Evolutionary conservation across 1,140 invertebrate species (phyloP).

Genomic region (Ganaspis sp.): DNA sequence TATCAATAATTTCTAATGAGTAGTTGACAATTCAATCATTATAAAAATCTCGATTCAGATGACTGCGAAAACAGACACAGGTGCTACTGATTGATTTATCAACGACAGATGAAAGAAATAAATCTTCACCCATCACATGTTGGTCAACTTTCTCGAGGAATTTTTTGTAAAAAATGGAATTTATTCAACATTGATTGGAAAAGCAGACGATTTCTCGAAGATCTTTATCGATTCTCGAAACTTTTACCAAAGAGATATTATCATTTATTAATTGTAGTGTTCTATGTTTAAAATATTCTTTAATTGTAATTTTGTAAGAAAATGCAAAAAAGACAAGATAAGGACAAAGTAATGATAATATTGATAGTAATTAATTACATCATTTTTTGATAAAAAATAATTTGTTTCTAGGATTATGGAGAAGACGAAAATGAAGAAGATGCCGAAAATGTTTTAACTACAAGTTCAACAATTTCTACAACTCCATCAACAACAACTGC

Average conservation of each 20-base stretch:
- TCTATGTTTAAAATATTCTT: not conserved
- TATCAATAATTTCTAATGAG: not conserved
- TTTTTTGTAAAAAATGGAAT: not conserved
- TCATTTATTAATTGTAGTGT: not conserved
- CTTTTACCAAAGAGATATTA: not conserved
- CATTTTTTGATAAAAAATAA: slow-evolving; percentile 35
- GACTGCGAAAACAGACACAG: not conserved
- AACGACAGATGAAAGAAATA: slow-evolving; percentile 22
- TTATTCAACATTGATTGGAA: not conserved
- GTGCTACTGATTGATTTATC: slow-evolving; percentile 14
- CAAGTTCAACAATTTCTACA: slow-evolving; percentile 32
- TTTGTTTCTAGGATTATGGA: slow-evolving; percentile 62
- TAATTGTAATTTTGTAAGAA: no score
- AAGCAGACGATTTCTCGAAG: not conserved
- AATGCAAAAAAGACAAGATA: no score
- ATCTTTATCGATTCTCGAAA: not conserved
- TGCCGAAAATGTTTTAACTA: slow-evolving; percentile 35
- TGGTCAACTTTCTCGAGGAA: slow-evolving; percentile 5
- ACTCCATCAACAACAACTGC: slow-evolving; percentile 49
- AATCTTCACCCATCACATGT: not conserved
- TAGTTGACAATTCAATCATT: not conserved
- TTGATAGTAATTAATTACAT: not conserved
- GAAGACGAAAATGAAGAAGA: slow-evolving; percentile 62
- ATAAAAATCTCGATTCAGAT: not conserved
- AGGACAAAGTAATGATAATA: no score